These are phyloP conservation scores for Caenorhabditis japonica DNA, from an alignment of 2,888 invertebrate genomes.

Conservation along the genomic window DNA sequence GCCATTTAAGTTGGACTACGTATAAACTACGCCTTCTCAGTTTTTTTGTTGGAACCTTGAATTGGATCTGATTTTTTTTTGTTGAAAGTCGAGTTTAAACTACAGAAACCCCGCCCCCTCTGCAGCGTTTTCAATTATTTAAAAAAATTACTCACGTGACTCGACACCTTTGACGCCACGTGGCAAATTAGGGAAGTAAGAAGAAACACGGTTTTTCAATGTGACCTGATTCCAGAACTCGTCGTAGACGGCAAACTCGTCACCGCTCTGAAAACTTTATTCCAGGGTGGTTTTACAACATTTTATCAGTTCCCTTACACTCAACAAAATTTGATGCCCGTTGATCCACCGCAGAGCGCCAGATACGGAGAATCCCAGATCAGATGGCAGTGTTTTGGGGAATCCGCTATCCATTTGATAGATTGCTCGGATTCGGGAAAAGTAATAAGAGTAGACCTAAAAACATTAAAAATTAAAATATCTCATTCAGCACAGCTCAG, in stretches of 20 bases:
- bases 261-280: constrained; percentile 60
- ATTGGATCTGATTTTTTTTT: too few relatives aligned
- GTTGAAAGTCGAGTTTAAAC: too few relatives aligned
- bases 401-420: constrained; percentile 67
- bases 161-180: constrained; percentile 65
- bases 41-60: too few relatives aligned
- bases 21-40: too few relatives aligned
- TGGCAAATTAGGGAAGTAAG: constrained; percentile 73
- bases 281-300: neutral
- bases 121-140: neutral
- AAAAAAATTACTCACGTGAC: constrained; percentile 46
- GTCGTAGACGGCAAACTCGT: constrained; percentile 73
- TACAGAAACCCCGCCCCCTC: too few relatives aligned
- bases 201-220: constrained; percentile 62
- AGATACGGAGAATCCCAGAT: constrained; percentile 64
- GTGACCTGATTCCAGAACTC: constrained; percentile 75
- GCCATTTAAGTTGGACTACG: too few relatives aligned
- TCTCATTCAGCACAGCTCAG: neutral
- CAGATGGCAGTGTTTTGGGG: constrained; percentile 69
- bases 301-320: constrained; percentile 38
- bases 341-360: constrained; percentile 74
- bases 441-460: constrained; percentile 70
- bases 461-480: neutral
- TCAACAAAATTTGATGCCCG: constrained; percentile 72
- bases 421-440: constrained; percentile 60